A percentile compares a stretch with the other conserved stretches of the same genome.
Evolutionary conservation across 1,140 invertebrate species (phyloP).

Genomic region (Acromyrmex charruanus): DNA sequence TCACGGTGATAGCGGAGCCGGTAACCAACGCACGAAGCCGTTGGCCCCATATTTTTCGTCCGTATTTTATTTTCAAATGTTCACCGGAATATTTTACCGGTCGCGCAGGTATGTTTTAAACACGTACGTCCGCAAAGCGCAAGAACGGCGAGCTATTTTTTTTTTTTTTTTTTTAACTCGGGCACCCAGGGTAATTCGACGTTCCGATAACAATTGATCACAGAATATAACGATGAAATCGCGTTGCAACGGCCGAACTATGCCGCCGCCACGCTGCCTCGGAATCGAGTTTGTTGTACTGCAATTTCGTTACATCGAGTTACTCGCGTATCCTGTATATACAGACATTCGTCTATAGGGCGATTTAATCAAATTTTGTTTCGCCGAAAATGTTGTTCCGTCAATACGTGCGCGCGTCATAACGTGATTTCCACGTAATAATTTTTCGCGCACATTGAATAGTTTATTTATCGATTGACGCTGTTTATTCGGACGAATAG

Average conservation of each 20-base stretch:
- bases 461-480: slow-evolving; percentile 27
- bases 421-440: slow-evolving; percentile 40
- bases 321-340: slow-evolving; percentile 37
- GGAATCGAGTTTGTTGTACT: slow-evolving; percentile 54
- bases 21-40: slow-evolving; percentile 34
- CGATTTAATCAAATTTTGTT: slow-evolving; percentile 53
- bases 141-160: slow-evolving; percentile 12
- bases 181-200: slow-evolving; percentile 22
- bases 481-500: slow-evolving; percentile 26
- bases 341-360: slow-evolving; percentile 47
- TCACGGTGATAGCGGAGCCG: slow-evolving; percentile 38
- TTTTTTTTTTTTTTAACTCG: not conserved
- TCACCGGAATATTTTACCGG: slow-evolving; percentile 41
- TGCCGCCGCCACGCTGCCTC: not conserved
- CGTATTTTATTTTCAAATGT: slow-evolving; percentile 63
- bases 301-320: slow-evolving; percentile 57
- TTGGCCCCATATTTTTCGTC: slow-evolving; percentile 23
- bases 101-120: slow-evolving; percentile 43
- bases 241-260: slow-evolving; percentile 26
- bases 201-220: slow-evolving; percentile 53
- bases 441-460: slow-evolving; percentile 36
- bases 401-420: slow-evolving; percentile 32
- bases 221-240: slow-evolving; percentile 47
- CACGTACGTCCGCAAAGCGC: slow-evolving; percentile 7
- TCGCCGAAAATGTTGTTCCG: slow-evolving; percentile 39